Evolutionary conservation across 2,797 vertebrate species (phyloP).

Genomic region (Pseudomugil gertrudae): DNA sequence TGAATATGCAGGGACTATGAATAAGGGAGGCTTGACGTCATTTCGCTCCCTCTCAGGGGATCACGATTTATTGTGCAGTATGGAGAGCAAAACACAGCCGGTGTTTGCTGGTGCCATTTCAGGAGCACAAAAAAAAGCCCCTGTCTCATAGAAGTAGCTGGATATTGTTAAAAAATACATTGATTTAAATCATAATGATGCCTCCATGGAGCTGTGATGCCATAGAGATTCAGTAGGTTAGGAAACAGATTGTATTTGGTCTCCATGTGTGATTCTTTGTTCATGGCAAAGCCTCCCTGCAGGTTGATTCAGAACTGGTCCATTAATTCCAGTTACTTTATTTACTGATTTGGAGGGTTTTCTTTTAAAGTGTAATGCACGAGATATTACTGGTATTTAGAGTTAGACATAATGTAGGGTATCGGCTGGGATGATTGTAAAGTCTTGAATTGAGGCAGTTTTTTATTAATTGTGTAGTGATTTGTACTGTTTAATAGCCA

Average conservation of each 20-base stretch:
- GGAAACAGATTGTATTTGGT: constrained; percentile 33
- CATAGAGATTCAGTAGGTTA: constrained; percentile 55
- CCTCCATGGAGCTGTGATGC: constrained; percentile 45
- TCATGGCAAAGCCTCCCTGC: constrained; percentile 25
- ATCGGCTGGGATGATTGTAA: neutral
- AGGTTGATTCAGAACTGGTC: constrained; percentile 27
- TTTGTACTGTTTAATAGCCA: neutral
- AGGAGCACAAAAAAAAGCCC: constrained; percentile 53
- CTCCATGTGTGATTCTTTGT: constrained; percentile 29
- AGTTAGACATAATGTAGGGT: neutral
- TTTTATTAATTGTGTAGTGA: neutral
- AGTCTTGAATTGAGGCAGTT: neutral
- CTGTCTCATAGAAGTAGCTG: constrained; percentile 25
- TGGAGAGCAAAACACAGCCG: constrained; percentile 51
- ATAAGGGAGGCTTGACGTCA: constrained; percentile 73
- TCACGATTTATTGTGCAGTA: constrained; percentile 64
- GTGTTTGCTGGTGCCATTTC: constrained; percentile 58
- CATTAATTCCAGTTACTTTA: constrained; percentile 25
- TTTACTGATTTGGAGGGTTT: constrained; percentile 5
- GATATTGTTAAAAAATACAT: constrained; percentile 43
- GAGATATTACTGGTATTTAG: constrained; percentile 7
- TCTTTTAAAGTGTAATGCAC: neutral
- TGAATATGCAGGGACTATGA: constrained; percentile 67
- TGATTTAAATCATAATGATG: constrained; percentile 53
- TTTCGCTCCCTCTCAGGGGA: constrained; percentile 59